Conservation (phyloP, 2,888 invertebrate species). For the Pinctada fucata region DNA sequence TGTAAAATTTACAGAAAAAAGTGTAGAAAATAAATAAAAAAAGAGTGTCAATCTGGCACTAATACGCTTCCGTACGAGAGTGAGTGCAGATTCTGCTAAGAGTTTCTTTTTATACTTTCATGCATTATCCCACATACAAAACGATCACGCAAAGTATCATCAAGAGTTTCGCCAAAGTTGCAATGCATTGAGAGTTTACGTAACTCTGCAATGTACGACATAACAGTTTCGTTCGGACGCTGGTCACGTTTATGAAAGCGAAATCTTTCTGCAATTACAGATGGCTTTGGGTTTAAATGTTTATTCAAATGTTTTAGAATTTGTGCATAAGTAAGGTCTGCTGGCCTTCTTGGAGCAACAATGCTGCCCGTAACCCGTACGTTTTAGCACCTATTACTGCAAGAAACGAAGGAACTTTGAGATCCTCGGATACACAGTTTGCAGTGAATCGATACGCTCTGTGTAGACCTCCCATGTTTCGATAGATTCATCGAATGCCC, state of each 20-base stretch:
- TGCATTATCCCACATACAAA: too few species aligned
- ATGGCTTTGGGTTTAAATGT: conserved; percentile 11
- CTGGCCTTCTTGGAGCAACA: background rate
- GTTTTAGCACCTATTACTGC: background rate
- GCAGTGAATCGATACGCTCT: background rate
- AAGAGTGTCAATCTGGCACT: too few species aligned
- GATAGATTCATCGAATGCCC: background rate
- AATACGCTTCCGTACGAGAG: too few species aligned
- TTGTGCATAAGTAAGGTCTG: background rate
- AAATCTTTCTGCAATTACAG: background rate
- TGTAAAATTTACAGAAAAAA: too few species aligned
- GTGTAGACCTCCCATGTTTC: conserved; percentile 4
- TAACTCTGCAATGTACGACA: conserved; percentile 7
- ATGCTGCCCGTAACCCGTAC: background rate
- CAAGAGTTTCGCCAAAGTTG: conserved; percentile 4
- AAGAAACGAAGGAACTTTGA: too few species aligned
- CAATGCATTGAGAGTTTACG: background rate
- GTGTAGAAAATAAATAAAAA: too few species aligned
- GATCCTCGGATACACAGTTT: too few species aligned
- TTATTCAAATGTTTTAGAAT: background rate
- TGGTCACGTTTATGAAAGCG: too few species aligned
- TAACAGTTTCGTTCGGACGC: background rate
- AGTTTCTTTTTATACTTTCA: background rate
- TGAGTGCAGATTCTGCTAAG: too few species aligned
- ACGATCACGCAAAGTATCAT: too few species aligned